Evolutionary conservation across 37 sponge, comb jelly and placozoan genomes (phyloP).

Genomic region (Hormiphora californensis): DNA sequence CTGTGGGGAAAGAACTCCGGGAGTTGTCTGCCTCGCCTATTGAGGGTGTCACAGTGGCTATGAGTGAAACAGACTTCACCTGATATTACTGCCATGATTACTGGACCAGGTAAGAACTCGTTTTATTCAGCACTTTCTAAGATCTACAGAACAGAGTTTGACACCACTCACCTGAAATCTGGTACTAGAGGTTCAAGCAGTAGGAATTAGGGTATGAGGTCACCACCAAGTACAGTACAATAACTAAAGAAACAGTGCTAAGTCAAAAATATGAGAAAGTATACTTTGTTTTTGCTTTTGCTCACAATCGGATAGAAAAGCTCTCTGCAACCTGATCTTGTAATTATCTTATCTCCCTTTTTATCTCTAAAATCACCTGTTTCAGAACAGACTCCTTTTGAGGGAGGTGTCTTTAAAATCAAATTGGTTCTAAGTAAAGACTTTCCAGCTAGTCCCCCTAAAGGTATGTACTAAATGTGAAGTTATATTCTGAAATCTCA

Average conservation of each 20-base stretch:
- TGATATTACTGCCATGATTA: constrained; percentile 79
- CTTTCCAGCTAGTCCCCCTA: constrained; percentile 87
- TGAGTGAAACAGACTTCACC: constrained; percentile 82
- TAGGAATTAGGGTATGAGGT: no score
- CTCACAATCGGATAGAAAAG: no score
- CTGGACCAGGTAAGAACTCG: constrained; percentile 73
- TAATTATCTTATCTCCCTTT: no score
- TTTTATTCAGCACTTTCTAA: not conserved
- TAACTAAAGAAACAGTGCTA: no score
- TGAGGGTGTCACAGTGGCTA: constrained; percentile 79
- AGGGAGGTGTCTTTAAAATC: constrained; percentile 80
- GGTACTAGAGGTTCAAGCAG: no score
- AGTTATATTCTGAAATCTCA: not conserved
- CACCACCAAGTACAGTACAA: no score
- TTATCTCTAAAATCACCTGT: not conserved
- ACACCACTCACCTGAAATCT: no score
- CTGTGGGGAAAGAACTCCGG: constrained; percentile 67
- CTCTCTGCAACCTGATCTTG: no score
- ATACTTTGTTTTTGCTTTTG: no score
- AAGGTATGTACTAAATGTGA: constrained; percentile 61
- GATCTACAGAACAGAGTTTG: no score
- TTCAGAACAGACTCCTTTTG: constrained; percentile 85
- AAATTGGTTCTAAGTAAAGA: constrained; percentile 86
- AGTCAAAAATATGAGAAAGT: no score
- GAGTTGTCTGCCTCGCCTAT: constrained; percentile 64